phyloP scores from a whole-genome alignment of 2,113 vertebrate species.

The Ictalurus punctatus region DNA sequence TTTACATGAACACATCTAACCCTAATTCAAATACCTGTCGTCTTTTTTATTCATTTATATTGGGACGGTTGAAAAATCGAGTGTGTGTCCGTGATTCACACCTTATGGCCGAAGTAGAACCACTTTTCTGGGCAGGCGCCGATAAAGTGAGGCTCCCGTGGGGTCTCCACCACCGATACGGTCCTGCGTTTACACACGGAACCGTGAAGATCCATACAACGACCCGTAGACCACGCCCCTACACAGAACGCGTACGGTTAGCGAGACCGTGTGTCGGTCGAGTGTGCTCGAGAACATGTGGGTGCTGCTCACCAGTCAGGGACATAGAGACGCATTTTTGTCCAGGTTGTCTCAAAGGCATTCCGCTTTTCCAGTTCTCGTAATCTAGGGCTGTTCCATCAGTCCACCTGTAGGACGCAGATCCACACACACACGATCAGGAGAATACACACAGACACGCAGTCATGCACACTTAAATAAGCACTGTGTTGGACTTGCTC shows the following conservation, averaged over 20 bases:
- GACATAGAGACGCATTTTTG: constrained; percentile 83
- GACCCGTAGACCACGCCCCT: constrained; percentile 82
- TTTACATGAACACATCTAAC: too few species aligned
- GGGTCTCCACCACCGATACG: constrained; percentile 76
- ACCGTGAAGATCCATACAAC: constrained; percentile 77
- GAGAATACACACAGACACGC: neutral
- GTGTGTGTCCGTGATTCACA: constrained; percentile 54
- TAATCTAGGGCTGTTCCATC: constrained; percentile 80
- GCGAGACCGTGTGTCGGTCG: neutral
- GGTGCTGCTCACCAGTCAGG: constrained; percentile 73
- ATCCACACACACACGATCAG: neutral
- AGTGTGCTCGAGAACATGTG: neutral
- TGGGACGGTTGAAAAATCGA: neutral
- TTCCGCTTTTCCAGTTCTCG: constrained; percentile 80
- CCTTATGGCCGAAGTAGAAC: constrained; percentile 90
- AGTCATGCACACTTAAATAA: too few species aligned
- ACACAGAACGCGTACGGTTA: constrained; percentile 14
- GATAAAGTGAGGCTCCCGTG: constrained; percentile 73
- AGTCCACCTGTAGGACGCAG: constrained; percentile 76
- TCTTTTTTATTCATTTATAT: neutral
- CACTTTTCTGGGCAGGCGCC: constrained; percentile 87
- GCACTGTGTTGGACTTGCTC: neutral
- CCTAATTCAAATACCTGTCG: neutral
- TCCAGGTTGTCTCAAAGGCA: constrained; percentile 41
- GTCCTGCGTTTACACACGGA: constrained; percentile 84